Conservation (phyloP, 2,797 vertebrate species). For the Geotrypetes seraphini region DNA sequence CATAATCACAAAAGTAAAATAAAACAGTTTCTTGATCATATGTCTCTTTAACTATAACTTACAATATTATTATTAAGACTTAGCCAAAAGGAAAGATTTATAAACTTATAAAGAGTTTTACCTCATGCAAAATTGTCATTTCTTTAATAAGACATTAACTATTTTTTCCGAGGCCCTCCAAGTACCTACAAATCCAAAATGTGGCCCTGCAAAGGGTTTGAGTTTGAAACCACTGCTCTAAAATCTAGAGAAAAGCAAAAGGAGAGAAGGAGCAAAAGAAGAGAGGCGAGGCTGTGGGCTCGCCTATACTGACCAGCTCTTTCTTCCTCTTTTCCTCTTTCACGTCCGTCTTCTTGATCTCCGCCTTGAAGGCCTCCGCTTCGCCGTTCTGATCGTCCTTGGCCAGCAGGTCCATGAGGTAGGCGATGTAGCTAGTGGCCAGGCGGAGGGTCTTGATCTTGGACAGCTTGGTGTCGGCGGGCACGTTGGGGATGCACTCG, state of each 20-base stretch:
- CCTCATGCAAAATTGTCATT: no score
- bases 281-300: not conserved
- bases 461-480: slow-evolving; percentile 93
- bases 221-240: no score
- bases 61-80: no score
- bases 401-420: slow-evolving; percentile 98
- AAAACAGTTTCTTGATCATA: no score
- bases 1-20: no score
- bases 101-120: no score
- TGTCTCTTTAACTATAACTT: no score
- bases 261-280: not conserved
- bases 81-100: no score
- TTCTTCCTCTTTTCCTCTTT: slow-evolving; percentile 91
- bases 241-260: not conserved
- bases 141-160: no score
- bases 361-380: slow-evolving; percentile 94
- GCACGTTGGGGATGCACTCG: slow-evolving; percentile 96
- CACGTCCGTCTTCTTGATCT: slow-evolving; percentile 90
- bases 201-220: no score
- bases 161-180: no score
- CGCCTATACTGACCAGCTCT: slow-evolving; percentile 72
- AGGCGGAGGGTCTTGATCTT: slow-evolving; percentile 93
- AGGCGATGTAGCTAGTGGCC: slow-evolving; percentile 97
- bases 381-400: slow-evolving; percentile 91
- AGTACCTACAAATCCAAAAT: no score